A percentile compares a stretch with the other conserved stretches of the same genome.
These are phyloP conservation scores for Octomys mimax DNA, from an alignment of 2,797 vertebrate genomes.

Conservation along the genomic window DNA sequence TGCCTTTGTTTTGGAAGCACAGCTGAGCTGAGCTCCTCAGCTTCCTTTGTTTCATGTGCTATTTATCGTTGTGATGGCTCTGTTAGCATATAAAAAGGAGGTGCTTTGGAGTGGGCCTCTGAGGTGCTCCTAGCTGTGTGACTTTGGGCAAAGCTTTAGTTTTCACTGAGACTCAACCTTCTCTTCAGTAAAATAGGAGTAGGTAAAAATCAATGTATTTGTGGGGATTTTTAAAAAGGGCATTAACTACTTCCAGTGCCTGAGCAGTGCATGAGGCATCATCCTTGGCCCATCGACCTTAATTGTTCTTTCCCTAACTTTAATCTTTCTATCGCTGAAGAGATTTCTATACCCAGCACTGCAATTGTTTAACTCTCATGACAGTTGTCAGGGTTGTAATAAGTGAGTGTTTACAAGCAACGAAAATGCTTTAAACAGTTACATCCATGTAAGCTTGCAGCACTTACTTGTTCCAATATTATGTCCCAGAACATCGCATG, in stretches of 20 bases:
- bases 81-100: conserved; percentile 6
- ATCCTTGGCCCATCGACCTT: not conserved
- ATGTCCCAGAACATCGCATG: not conserved
- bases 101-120: not conserved
- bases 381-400: not conserved
- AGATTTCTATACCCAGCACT: not conserved
- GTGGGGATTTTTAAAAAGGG: not conserved
- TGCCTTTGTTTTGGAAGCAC: not conserved
- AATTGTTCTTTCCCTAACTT: not conserved
- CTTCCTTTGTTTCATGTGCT: conserved; percentile 17
- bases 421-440: not conserved
- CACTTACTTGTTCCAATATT: conserved; percentile 3
- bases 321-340: not conserved
- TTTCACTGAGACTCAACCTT: not conserved
- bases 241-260: conserved; percentile 8
- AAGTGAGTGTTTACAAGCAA: not conserved
- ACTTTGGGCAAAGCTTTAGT: not conserved
- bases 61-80: conserved; percentile 19
- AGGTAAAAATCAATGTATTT: not conserved
- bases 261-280: not conserved
- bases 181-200: conserved; percentile 24
- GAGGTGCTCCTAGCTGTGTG: not conserved
- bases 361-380: not conserved
- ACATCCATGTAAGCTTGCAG: not conserved
- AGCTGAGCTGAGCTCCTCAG: not conserved